phyloP scores from a whole-genome alignment of 2,797 vertebrate genomes.

The Poecilia picta region DNA sequence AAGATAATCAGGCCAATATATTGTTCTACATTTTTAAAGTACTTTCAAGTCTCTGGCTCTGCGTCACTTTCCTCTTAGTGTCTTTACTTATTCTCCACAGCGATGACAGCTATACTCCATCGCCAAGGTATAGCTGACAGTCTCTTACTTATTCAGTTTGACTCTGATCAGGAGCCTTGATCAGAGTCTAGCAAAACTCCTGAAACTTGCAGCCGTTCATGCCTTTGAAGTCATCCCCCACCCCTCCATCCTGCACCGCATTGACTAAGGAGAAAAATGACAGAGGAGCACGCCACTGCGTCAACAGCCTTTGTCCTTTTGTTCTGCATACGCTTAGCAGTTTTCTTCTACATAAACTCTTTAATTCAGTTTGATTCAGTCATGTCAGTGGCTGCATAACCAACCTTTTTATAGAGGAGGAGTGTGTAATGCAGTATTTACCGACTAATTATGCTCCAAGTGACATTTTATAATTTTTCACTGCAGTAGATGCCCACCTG shows the following conservation, averaged over 20 bases:
- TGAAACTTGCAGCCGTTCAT: neutral
- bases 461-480: neutral
- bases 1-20: neutral
- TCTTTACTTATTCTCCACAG: neutral
- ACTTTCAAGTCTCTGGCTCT: neutral
- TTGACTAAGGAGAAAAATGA: neutral
- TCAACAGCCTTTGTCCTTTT: neutral
- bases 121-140: neutral
- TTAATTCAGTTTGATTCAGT: neutral
- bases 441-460: neutral
- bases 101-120: neutral
- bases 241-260: neutral
- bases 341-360: neutral
- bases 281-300: neutral
- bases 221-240: neutral
- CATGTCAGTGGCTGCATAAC: neutral
- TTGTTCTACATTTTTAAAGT: slow-evolving; percentile 2
- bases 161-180: neutral
- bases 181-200: neutral
- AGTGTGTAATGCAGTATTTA: neutral
- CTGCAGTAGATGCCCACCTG: neutral
- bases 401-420: neutral
- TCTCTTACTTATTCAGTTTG: slow-evolving; percentile 1
- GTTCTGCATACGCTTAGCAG: neutral
- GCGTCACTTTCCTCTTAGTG: neutral